Base-by-base conservation (phyloP, 2,113 vertebrate genomes). In the Apaloderma vittatum region DNA sequence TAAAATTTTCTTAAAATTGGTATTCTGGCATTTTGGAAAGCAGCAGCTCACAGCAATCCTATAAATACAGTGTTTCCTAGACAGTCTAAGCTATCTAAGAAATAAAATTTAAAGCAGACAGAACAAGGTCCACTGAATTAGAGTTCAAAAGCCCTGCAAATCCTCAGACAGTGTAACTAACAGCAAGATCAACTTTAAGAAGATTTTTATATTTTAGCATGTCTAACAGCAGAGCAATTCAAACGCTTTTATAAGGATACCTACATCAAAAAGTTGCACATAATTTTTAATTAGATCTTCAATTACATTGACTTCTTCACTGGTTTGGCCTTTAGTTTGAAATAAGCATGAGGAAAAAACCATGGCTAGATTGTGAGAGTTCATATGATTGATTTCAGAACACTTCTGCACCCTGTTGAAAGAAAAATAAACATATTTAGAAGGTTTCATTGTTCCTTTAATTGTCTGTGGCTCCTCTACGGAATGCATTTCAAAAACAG, bases 281-380 rank as follows among this genome's bases (percentile, higher is more conserved):
- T 99, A 99, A 97, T 99, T 99, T 97, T 97, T 98, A 96, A 99
- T 99, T 77, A 99, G 97, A 97, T 99, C 99, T 63, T 98, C 98
- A 54, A 99, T 98, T 93, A 99, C 99, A 78, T 91, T 96, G 15
- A 98, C 98, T 98, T 99, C 99, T 97, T 98, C 98, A 48, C 97
- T 98, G 40, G 98, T 99, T 93, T 99, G 99, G 91, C 99, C 99
- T 68, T 95, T 98, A 6, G 99, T 99, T 97, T 99, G 99, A 98
- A 99, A 99, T 71, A 99, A 97, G 96, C 98, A 99, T 40, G 99
- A 98, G 32, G 99, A 99, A 98, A 99, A 99, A 27, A 98, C 98
- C 46, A 98, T 93, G 8, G 99, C 99, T 97, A 99, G 98, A 70
- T 97, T 99, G 49, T 98, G 98, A 43, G 98, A 97, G 14, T 98